phyloP scores from a whole-genome alignment of 1,140 invertebrate genomes.

The Drosophila novamexicana region DNA sequence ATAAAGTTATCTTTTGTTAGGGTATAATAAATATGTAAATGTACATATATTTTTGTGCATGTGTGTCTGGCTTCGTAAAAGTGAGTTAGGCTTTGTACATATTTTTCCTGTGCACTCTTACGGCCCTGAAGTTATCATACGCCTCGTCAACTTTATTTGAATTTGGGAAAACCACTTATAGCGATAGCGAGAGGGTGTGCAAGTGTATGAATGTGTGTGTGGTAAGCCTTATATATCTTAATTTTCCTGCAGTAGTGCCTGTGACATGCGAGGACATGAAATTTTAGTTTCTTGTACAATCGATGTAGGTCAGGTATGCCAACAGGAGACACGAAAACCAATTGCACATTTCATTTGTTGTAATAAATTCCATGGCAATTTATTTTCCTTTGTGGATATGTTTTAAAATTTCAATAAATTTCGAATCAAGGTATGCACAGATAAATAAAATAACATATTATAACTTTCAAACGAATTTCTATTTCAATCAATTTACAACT shows the following conservation, averaged over 20 bases:
- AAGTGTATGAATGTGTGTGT: neutral
- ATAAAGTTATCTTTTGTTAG: neutral
- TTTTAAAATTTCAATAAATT: neutral
- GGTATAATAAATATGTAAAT: constrained; percentile 13
- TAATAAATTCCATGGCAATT: neutral
- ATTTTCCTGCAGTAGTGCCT: neutral
- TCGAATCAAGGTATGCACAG: neutral
- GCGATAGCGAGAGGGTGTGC: neutral
- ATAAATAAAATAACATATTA: neutral
- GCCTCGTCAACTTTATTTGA: constrained; percentile 55
- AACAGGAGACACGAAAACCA: neutral
- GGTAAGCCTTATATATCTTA: neutral
- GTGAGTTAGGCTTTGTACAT: constrained; percentile 11
- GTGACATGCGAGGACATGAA: neutral
- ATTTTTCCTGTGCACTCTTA: constrained; percentile 9
- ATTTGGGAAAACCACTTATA: constrained; percentile 4
- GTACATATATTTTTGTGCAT: neutral
- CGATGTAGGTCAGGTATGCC: constrained; percentile 1
- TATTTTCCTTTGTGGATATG: neutral
- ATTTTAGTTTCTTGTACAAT: constrained; percentile 2
- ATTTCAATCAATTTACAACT: neutral
- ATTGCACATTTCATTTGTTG: neutral
- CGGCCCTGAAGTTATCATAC: constrained; percentile 45
- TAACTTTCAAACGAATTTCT: neutral
- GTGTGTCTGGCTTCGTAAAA: constrained; percentile 13